A percentile compares a stretch with the other conserved stretches of the same genome.
Conservation (phyloP, 2,797 vertebrate genomes). For the Pangasius sanitwongsei region DNA sequence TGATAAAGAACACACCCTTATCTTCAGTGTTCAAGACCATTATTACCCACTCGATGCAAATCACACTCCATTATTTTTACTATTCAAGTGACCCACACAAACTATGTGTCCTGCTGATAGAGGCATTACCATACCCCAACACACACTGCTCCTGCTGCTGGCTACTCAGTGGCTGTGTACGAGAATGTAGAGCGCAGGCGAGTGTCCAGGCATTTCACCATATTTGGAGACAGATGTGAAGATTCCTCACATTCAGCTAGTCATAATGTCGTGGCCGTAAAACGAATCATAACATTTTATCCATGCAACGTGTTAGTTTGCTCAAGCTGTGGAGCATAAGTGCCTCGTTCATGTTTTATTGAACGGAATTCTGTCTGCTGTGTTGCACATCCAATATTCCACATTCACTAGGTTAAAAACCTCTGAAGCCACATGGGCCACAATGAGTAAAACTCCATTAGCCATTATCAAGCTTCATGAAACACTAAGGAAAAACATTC, state of each 20-base stretch:
- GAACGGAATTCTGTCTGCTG: neutral
- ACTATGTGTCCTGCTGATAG: neutral
- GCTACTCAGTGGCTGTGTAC: constrained; percentile 44
- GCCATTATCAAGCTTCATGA: neutral
- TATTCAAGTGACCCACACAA: neutral
- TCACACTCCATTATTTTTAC: neutral
- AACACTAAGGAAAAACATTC: neutral
- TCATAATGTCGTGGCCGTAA: neutral
- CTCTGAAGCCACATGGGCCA: neutral
- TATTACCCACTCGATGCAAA: neutral
- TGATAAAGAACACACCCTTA: neutral
- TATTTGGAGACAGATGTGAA: neutral
- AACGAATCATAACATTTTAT: neutral
- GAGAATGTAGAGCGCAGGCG: constrained; percentile 34
- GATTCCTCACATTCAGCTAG: neutral
- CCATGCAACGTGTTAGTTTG: neutral
- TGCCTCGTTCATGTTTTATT: neutral
- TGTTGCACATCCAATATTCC: neutral
- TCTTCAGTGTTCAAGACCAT: neutral
- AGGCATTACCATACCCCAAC: constrained; percentile 27
- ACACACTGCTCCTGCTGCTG: constrained; percentile 45
- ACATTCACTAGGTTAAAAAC: neutral
- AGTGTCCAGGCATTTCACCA: constrained; percentile 25
- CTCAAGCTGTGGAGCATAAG: neutral
- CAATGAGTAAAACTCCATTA: neutral